Evolutionary conservation across 2,797 vertebrate species (phyloP).

Genomic region (Aulostomus chinensis): DNA sequence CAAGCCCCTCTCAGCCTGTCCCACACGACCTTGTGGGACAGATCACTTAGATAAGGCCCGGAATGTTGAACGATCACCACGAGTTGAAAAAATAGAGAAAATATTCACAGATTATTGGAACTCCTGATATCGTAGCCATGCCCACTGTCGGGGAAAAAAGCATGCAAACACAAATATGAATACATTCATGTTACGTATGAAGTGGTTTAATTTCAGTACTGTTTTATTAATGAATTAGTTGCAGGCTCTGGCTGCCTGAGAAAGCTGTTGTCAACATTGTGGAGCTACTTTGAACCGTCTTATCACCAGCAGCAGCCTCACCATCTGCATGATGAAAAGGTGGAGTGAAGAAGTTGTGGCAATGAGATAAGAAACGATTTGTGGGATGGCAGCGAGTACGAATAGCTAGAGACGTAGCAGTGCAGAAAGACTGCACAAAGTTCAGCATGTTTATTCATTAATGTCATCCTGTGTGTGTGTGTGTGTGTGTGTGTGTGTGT

Average conservation of each 20-base stretch:
- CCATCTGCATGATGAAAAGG: conserved; percentile 37
- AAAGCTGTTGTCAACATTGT: conserved; percentile 25
- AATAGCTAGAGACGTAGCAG: conserved; percentile 9
- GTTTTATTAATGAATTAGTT: conserved; percentile 27
- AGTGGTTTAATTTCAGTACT: conserved; percentile 14
- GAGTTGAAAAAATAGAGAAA: too few species aligned
- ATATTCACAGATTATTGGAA: too few species aligned
- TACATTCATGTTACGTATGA: too few species aligned
- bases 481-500: conserved; percentile 4
- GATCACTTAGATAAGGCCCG: too few species aligned
- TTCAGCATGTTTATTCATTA: conserved; percentile 53
- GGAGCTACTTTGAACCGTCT: conserved; percentile 32
- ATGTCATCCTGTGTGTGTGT: background rate
- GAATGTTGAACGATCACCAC: too few species aligned
- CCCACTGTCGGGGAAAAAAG: too few species aligned
- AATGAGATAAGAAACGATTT: conserved; percentile 49
- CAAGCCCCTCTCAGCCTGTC: too few species aligned
- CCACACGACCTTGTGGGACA: too few species aligned
- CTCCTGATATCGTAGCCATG: too few species aligned
- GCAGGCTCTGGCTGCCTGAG: conserved; percentile 17
- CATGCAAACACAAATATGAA: too few species aligned
- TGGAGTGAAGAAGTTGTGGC: conserved; percentile 1
- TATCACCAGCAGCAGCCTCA: conserved; percentile 41
- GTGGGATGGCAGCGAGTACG: too few species aligned
- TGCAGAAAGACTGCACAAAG: conserved; percentile 23